Evolutionary conservation across 2,113 vertebrate genomes (phyloP).

Genomic region (Jacana jacana): DNA sequence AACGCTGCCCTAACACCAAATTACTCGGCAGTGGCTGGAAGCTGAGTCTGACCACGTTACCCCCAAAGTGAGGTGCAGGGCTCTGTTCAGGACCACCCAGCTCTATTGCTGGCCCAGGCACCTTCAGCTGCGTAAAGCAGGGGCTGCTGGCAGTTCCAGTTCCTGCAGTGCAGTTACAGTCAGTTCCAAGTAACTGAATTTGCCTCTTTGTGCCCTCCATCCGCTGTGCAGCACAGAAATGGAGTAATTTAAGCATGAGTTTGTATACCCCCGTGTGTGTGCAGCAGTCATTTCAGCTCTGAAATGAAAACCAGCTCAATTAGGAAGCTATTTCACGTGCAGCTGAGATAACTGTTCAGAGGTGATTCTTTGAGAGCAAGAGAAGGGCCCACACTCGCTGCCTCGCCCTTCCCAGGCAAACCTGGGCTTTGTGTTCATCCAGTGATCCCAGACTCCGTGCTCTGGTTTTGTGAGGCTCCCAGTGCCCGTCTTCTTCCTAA

Average conservation of each 20-base stretch:
- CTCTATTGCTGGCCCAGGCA: background rate
- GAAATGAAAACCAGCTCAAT: background rate
- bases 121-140: background rate
- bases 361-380: background rate
- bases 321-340: background rate
- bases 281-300: background rate
- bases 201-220: background rate
- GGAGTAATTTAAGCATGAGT: background rate
- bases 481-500: rapidly evolving
- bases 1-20: rapidly evolving
- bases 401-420: background rate
- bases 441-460: background rate
- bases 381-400: background rate
- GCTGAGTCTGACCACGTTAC: background rate
- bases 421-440: background rate
- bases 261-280: background rate
- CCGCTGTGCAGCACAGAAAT: background rate
- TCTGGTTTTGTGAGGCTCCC: background rate
- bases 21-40: background rate
- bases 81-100: background rate
- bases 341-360: background rate
- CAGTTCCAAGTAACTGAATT: background rate
- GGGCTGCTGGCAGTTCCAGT: background rate
- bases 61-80: rapidly evolving
- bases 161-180: background rate